A percentile compares a stretch with the other conserved stretches of the same genome.
Conservation (phyloP, 2,888 invertebrate species). For the Pardosa pseudoannulata region DNA sequence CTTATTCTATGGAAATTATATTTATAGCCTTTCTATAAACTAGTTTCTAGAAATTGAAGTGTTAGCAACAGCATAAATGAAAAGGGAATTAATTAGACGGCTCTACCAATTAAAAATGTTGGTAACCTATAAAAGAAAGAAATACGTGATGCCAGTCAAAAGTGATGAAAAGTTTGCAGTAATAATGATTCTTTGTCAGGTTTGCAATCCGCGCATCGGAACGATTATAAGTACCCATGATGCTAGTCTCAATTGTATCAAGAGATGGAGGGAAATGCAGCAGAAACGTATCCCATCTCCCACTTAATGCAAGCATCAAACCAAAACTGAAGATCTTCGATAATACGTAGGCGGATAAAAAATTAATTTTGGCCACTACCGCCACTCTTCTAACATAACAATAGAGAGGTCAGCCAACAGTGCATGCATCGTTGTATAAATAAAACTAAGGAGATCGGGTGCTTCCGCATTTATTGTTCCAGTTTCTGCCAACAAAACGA, state of each 20-base stretch:
- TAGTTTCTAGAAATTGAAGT: too few species aligned
- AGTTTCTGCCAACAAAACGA: neutral
- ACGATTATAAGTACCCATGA: neutral
- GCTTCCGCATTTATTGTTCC: slow-evolving; percentile 3
- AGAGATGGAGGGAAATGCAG: neutral
- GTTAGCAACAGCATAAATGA: too few species aligned
- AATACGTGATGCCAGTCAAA: neutral
- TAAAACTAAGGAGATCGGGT: neutral
- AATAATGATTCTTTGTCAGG: neutral
- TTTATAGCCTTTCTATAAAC: too few species aligned
- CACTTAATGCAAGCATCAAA: slow-evolving; percentile 1
- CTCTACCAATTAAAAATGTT: too few species aligned
- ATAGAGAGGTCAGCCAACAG: neutral
- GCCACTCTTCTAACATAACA: neutral
- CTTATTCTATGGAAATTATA: too few species aligned
- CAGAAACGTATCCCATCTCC: neutral
- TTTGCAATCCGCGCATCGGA: neutral
- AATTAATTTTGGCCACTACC: neutral
- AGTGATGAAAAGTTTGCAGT: neutral
- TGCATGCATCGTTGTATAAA: slow-evolving; percentile 7
- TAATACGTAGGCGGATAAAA: slow-evolving; percentile 8
- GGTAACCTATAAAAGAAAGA: too few species aligned
- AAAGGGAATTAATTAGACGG: too few species aligned
- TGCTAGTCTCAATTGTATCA: neutral
- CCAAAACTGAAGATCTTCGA: neutral